Evolutionary conservation across 2,888 invertebrate genomes (phyloP).

Genomic region (Hydrotaea cyrtoneurina): DNA sequence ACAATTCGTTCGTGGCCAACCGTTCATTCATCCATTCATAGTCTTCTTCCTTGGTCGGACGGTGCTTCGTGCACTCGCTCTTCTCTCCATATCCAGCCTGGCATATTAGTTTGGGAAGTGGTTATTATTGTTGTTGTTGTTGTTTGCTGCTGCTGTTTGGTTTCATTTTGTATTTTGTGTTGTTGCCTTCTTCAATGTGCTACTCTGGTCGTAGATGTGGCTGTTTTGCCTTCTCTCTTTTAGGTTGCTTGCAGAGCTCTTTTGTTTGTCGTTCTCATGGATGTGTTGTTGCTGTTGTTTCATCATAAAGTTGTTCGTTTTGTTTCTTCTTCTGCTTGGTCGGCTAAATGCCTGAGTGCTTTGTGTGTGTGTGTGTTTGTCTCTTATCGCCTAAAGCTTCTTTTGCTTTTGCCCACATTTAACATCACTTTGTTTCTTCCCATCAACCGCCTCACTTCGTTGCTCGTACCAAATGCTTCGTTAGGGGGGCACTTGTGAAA

Average conservation of each 20-base stretch:
- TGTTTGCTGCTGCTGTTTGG: slow-evolving; percentile 54
- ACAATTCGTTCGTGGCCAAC: slow-evolving; percentile 44
- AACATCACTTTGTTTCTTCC: slow-evolving; percentile 42
- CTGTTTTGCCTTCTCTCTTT: slow-evolving; percentile 60
- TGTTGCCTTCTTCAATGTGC: slow-evolving; percentile 57
- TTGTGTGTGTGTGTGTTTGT: slow-evolving; percentile 74
- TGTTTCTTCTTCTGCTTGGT: slow-evolving; percentile 8
- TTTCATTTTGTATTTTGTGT: slow-evolving; percentile 61
- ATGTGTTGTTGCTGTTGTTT: slow-evolving; percentile 15
- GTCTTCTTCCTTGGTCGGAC: not conserved
- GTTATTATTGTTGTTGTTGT: slow-evolving; percentile 24
- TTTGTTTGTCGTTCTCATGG: slow-evolving; percentile 43
- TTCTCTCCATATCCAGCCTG: slow-evolving; percentile 5
- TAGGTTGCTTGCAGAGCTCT: slow-evolving; percentile 41
- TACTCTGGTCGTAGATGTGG: slow-evolving; percentile 56
- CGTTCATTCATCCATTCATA: slow-evolving; percentile 28
- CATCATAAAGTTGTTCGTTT: slow-evolving; percentile 29
- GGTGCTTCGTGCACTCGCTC: not conserved
- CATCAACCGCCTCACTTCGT: not conserved
- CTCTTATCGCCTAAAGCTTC: slow-evolving; percentile 69
- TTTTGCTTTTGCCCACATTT: slow-evolving; percentile 44
- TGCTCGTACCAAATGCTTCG: too few relatives aligned
- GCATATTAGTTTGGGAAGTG: not conserved
- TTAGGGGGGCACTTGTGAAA: slow-evolving; percentile 46
- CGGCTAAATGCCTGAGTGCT: not conserved